Percentiles rank a stretch among this genome's conserved stretches.
phyloP scores from a whole-genome alignment of 2,888 invertebrate species.

The Drosophila subsilvestris region DNA sequence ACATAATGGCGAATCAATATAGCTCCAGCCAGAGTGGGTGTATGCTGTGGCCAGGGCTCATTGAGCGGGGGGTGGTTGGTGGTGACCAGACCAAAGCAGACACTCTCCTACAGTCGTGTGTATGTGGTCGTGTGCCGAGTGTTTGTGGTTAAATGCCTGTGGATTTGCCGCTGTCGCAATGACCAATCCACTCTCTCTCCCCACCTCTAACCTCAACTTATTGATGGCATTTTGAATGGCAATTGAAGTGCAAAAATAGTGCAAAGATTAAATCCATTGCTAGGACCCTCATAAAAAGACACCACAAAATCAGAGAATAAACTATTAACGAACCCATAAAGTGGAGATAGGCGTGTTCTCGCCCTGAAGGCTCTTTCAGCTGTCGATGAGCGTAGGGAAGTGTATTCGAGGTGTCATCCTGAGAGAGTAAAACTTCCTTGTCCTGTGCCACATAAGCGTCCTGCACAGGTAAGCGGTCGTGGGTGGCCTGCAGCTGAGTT shows the following conservation, averaged over 20 bases:
- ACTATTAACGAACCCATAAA: neutral
- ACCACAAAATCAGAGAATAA: neutral
- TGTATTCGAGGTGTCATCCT: neutral
- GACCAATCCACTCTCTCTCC: slow-evolving; percentile 9
- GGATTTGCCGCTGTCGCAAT: slow-evolving; percentile 34
- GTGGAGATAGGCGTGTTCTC: neutral
- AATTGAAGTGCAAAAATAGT: slow-evolving; percentile 50
- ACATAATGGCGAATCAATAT: slow-evolving; percentile 61
- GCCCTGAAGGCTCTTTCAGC: neutral
- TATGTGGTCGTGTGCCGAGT: slow-evolving; percentile 48
- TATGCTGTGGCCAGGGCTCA: neutral
- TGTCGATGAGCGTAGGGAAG: neutral
- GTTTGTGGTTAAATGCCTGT: slow-evolving; percentile 58
- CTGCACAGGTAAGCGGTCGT: slow-evolving; percentile 5
- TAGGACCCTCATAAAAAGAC: slow-evolving; percentile 2
- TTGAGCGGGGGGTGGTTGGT: slow-evolving; percentile 3
- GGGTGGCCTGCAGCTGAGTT: slow-evolving; percentile 3
- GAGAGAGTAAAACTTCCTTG: no score
- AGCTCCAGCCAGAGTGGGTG: slow-evolving; percentile 37
- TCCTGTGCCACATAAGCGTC: neutral
- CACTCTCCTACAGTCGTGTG: slow-evolving; percentile 2
- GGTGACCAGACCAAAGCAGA: slow-evolving; percentile 25
- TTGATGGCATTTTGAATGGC: slow-evolving; percentile 44
- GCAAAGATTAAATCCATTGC: slow-evolving; percentile 13
- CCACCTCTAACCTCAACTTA: slow-evolving; percentile 4